Percentiles rank a stretch among this genome's conserved stretches.
Conservation (phyloP, 2,888 invertebrate species). For the Phyto melanocephala region DNA sequence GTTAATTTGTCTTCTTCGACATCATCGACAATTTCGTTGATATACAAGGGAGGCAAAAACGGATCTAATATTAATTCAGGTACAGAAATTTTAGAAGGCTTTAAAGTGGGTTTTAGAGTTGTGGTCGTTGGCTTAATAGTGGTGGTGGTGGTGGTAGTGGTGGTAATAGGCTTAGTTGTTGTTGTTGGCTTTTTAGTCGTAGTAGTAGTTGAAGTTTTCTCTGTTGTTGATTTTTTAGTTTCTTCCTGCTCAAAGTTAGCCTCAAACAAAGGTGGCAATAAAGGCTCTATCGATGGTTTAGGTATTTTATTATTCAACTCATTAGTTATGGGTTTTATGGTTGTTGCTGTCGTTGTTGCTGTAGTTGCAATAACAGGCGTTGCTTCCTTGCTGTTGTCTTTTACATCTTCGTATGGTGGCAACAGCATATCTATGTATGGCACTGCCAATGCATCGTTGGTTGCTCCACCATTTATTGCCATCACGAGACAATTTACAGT, state of each 20-base stretch:
- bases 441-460: constrained; percentile 67
- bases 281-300: constrained; percentile 53
- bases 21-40: neutral
- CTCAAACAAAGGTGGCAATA: constrained; percentile 52
- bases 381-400: constrained; percentile 30
- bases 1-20: neutral
- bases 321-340: constrained; percentile 2
- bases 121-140: neutral
- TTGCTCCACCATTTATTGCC: constrained; percentile 68
- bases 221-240: constrained; percentile 29
- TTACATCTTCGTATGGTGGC: constrained; percentile 69
- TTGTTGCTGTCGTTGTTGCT: constrained; percentile 14
- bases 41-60: constrained; percentile 19
- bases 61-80: constrained; percentile 27
- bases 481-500: constrained; percentile 67
- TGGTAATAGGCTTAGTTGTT: neutral
- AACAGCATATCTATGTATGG: constrained; percentile 76
- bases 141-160: neutral
- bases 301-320: constrained; percentile 26
- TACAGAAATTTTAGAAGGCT: neutral
- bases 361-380: constrained; percentile 23
- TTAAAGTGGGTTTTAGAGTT: constrained; percentile 12
- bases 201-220: constrained; percentile 6
- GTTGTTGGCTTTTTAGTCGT: neutral
- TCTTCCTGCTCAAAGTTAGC: constrained; percentile 26